Base-by-base conservation (phyloP, 1,140 invertebrate species). In the Bicyclus anynana region DNA sequence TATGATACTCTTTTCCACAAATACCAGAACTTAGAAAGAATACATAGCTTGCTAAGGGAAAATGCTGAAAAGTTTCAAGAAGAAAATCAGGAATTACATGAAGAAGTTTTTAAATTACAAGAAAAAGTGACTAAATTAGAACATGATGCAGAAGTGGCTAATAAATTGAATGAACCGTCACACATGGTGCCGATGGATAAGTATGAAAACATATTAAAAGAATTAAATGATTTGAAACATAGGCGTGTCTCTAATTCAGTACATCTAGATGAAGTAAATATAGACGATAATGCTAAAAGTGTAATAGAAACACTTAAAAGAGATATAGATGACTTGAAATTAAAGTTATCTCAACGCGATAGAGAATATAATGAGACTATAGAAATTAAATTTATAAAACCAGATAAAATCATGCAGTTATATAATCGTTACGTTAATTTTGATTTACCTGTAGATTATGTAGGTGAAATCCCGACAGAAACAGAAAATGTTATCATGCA, bases 211-310 rank as follows among this genome's bases (percentile, higher is more conserved):
- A 56, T 90, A 75, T 26, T 85, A 74, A 75, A 90, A 85, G 68
- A 90, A 87, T 26, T 79, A 50, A 61, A 72, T 77, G 49, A 73
- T 88, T 49, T 90, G 79, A 74, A 80, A 77, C 42, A 83, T 73
- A 69, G 63, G 69, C n/a, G 80, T 72, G 64, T 74, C 67, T 53
- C 80, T 44, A 50, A 73, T 80, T 59, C 76, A 73, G 51, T 89
- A 69, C 71, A 84, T 65, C 44, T 82, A 59, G 77, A 84, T 77
- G 78, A 84, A 80, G 63, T 80, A 16, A 89, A 89, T 54, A 89
- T 89, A 48, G 90, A 91, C 55, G 81, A 91, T 68, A 91, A 91
- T 53, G 90, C 90, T 17, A 90, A 91, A 74, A 76, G 89, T 62
- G 80, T 90, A 2, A 83, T 87, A 48, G 89, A 88, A 64, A 84